Evolutionary conservation across 1,140 invertebrate species (phyloP), one percentile per base, ranked within the genome.

Genomic region (Scaptomyza graminum): DNA sequence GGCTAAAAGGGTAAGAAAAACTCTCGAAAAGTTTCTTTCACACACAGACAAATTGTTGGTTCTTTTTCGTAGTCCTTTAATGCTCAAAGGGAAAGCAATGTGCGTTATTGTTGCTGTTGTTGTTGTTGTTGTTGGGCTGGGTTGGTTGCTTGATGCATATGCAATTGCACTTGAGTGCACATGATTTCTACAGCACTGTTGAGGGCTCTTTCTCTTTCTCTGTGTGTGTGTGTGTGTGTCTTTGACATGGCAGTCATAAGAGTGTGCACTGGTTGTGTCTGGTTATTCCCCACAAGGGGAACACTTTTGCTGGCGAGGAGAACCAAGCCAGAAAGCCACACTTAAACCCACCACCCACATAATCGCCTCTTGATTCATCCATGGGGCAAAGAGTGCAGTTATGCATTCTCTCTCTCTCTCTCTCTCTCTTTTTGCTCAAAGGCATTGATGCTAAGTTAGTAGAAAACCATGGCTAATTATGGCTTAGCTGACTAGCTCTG

Each of bases 101-200:
- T 9, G 31, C 18, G 28, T 31, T 31, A 12, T 47, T 57, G 28
- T 34, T 16, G 12, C 5, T 41, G 37, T 12, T 41, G 37, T 31
- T 31, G n/a, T 47, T 57, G 28, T 34, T 16, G 12, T n/a, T 41
- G 37, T 12, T 41, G 37, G 18, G 34, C 9, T 34, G 37, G 18
- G 18, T 34, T 34, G 31, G 31, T 28, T 28, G 28, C 31, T 34
- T 34, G 15, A 39, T 47, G 54, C 54, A 57, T 66, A 57, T 37
- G 34, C 54, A 57, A 56, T 50, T 66, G 31, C 63, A 66, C 52
- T 66, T 49, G 63, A 66, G 54, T 66, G 54, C 63, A 57, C 63
- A 65, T 34, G 43, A 44, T 64, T 46, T 44, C n/a, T 13, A 41
- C 28, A 13, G 25, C 50, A n/a, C 37, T n/a, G 39, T 25, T 39